Conservation (phyloP, 2,888 invertebrate species). For the Leistus spinibarbis region DNA sequence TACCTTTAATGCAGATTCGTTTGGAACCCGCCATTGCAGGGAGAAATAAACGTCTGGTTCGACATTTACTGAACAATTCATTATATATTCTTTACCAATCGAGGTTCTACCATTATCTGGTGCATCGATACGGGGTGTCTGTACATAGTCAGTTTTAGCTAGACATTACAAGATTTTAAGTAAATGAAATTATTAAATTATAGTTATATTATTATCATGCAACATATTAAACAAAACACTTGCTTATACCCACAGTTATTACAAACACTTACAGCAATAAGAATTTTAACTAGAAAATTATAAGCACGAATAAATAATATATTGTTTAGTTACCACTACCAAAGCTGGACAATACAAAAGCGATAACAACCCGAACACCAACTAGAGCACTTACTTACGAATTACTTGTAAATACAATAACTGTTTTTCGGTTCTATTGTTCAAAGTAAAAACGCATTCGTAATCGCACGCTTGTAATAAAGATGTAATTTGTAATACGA, state of each 20-base stretch:
- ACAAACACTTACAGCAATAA: not conserved
- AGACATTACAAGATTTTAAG: conserved; percentile 8
- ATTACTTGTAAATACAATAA: conserved; percentile 42
- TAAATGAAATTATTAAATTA: not conserved
- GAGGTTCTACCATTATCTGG: conserved; percentile 50
- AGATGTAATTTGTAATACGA: conserved; percentile 51
- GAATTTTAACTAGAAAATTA: not conserved
- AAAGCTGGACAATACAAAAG: conserved; percentile 38
- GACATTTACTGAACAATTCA: conserved; percentile 51
- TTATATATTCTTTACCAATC: conserved; percentile 49
- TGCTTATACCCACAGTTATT: not conserved
- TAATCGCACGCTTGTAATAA: conserved; percentile 49
- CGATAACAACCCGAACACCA: conserved; percentile 32
- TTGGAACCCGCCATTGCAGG: conserved; percentile 52
- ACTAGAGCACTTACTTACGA: conserved; percentile 45
- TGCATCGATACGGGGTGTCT: conserved; percentile 44
- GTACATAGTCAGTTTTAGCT: conserved; percentile 43
- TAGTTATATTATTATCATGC: not conserved
- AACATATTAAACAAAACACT: not conserved
- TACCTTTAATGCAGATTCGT: conserved; percentile 41
- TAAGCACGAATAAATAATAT: not conserved
- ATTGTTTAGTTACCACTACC: conserved; percentile 7
- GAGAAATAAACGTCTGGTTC: conserved; percentile 46
- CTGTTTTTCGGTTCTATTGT: conserved; percentile 39
- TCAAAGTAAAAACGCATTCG: conserved; percentile 49